These are phyloP conservation scores for Melinopterus prodromus DNA, from an alignment of 2,888 invertebrate species.

Conservation along the genomic window DNA sequence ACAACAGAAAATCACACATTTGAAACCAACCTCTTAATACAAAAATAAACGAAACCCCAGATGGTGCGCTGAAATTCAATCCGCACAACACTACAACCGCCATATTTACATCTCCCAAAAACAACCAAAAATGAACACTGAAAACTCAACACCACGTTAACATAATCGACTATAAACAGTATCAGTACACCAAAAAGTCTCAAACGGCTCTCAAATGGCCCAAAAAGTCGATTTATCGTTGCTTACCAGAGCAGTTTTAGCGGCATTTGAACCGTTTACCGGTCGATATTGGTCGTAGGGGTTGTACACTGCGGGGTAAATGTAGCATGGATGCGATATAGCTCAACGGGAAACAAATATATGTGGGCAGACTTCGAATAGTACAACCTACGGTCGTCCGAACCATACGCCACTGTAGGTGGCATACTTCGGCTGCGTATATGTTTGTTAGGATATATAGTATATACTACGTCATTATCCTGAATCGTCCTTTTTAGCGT, in stretches of 20 bases:
- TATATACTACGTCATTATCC: neutral
- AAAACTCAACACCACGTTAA: neutral
- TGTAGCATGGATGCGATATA: neutral
- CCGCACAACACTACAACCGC: neutral
- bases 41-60: no score
- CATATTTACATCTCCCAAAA: neutral
- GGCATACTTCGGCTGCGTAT: neutral
- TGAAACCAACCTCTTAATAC: no score
- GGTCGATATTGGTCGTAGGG: neutral
- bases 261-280: neutral
- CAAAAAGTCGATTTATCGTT: neutral
- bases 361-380: neutral
- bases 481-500: neutral
- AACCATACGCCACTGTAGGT: neutral
- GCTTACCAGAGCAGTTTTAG: neutral
- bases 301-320: neutral
- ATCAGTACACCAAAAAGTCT: neutral
- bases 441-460: neutral
- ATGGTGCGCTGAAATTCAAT: no score
- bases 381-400: neutral
- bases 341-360: neutral
- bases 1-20: no score
- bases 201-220: neutral
- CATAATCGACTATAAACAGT: neutral
- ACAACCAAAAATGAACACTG: no score